Conservation (phyloP, 2,797 vertebrate species). For the Dicrostonyx torquatus region DNA sequence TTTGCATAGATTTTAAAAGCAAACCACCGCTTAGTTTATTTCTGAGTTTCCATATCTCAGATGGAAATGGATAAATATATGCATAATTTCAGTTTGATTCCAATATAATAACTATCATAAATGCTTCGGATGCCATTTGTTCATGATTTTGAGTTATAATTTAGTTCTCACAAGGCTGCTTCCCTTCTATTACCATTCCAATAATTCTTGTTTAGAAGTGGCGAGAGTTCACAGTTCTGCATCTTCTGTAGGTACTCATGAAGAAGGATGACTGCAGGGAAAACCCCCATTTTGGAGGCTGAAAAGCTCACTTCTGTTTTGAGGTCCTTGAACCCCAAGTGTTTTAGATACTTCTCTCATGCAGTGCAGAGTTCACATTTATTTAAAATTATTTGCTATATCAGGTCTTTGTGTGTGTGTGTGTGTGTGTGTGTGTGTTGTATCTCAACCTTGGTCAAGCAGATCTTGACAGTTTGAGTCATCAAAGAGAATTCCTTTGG, state of each 20-base stretch:
- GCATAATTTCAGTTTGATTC: neutral
- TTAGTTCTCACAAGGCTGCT: slow-evolving; percentile 27
- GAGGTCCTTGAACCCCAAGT: neutral
- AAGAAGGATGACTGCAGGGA: slow-evolving; percentile 8
- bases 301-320: neutral
- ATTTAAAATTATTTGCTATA: slow-evolving; percentile 18
- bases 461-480: neutral
- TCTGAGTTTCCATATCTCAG: slow-evolving; percentile 37
- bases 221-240: neutral
- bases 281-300: neutral
- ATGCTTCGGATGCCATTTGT: neutral
- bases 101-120: neutral
- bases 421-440: fast-evolving
- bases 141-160: slow-evolving; percentile 31
- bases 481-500: neutral
- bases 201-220: neutral
- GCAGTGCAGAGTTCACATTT: slow-evolving; percentile 7
- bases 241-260: neutral
- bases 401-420: neutral
- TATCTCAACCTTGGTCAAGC: neutral
- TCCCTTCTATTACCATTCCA: neutral
- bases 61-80: neutral
- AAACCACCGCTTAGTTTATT: slow-evolving; percentile 20
- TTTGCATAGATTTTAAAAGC: slow-evolving; percentile 23
- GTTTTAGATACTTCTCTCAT: slow-evolving; percentile 17